Percentiles rank a stretch among this genome's conserved stretches.
phyloP scores from a whole-genome alignment of 2,888 invertebrate species.

The Drosophila infuscata region DNA sequence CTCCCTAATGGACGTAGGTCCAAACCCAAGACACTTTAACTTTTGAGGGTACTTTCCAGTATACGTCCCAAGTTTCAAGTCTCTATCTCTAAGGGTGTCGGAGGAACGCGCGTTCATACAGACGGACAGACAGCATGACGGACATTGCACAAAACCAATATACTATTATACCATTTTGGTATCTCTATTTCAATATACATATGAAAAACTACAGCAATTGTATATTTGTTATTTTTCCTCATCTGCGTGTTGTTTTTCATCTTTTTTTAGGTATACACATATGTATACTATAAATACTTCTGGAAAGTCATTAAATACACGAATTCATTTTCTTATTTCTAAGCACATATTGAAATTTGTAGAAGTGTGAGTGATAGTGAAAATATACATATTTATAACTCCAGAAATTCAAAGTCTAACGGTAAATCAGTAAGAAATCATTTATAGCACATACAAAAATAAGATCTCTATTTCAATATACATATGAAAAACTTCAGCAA shows the following conservation, averaged over 20 bases:
- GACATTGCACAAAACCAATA: no score
- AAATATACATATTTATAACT: conserved; percentile 9
- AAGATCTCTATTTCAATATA: not conserved
- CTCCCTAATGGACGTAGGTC: no score
- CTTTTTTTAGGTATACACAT: not conserved
- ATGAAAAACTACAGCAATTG: not conserved
- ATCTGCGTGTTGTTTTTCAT: not conserved
- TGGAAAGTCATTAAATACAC: conserved; percentile 20
- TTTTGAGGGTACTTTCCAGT: no score
- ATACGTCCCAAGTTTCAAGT: no score
- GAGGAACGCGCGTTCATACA: no score
- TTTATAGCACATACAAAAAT: not conserved
- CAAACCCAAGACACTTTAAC: no score
- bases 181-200: no score
- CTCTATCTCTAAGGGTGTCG: no score
- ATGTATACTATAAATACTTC: conserved; percentile 12
- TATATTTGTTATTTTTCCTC: not conserved
- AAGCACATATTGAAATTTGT: not conserved
- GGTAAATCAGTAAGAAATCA: conserved; percentile 8
- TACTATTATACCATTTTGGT: no score
- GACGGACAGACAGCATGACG: no score
- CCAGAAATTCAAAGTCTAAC: conserved; percentile 29
- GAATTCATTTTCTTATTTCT: conserved; percentile 13
- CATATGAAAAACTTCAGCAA: not conserved
- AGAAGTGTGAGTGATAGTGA: conserved; percentile 3